These are phyloP conservation scores for Chaetogeoica ovagalla DNA, from an alignment of 2,888 invertebrate genomes.

Conservation along the genomic window DNA sequence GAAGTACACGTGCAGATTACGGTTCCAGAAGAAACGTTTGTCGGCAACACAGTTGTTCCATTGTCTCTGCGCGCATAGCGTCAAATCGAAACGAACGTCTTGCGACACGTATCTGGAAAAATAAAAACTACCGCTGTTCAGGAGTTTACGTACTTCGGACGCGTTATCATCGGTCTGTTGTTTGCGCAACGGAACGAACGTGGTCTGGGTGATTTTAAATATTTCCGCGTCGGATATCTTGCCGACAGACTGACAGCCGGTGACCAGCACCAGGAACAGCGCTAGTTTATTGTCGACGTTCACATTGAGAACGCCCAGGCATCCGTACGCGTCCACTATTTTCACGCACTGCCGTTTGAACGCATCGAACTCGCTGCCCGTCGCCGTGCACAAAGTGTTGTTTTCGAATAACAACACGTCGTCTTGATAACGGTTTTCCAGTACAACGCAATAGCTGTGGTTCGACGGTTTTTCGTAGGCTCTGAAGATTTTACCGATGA, in stretches of 20 bases:
- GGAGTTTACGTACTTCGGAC: conserved; percentile 74
- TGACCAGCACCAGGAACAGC: conserved; percentile 88
- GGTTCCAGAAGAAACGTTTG: conserved; percentile 98
- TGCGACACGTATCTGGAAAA: conserved; percentile 78
- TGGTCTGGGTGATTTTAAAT: conserved; percentile 90
- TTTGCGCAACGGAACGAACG: conserved; percentile 84
- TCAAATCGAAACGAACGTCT: conserved; percentile 79
- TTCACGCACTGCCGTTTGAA: conserved; percentile 88
- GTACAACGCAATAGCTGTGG: conserved; percentile 83
- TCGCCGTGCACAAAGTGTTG: conserved; percentile 82
- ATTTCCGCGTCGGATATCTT: conserved; percentile 94
- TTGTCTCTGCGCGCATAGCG: conserved; percentile 88
- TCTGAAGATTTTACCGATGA: conserved; percentile 85
- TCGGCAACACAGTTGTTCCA: conserved; percentile 80
- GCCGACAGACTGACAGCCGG: conserved; percentile 94
- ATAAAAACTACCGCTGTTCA: conserved; percentile 98
- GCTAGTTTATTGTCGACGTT: conserved; percentile 81
- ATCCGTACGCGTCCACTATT: conserved; percentile 92
- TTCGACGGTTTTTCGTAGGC: conserved; percentile 85
- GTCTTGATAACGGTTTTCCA: conserved; percentile 85
- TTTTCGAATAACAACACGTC: conserved; percentile 89
- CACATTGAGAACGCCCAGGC: conserved; percentile 88
- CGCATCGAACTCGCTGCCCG: conserved; percentile 84
- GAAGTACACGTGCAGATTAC: conserved; percentile 90
- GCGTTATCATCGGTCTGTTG: conserved; percentile 67